These are phyloP conservation scores for Psylliodes chrysocephalus DNA, from an alignment of 2,888 invertebrate species.

Conservation along the genomic window DNA sequence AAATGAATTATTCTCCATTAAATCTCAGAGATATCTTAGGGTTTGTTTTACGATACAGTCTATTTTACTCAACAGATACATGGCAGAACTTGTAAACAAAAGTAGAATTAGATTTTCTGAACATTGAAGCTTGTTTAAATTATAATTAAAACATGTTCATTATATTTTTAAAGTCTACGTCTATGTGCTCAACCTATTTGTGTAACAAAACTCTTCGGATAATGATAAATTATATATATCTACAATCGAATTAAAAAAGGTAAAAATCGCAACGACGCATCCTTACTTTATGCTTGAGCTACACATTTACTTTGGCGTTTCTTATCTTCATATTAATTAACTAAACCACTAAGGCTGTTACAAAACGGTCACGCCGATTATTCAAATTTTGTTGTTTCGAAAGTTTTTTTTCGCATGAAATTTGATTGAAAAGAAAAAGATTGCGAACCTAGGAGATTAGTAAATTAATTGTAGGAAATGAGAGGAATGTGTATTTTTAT, in stretches of 20 bases:
- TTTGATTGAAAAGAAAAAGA: too few relatives aligned
- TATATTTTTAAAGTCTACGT: neutral
- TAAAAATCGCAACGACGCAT: neutral
- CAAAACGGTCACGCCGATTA: neutral
- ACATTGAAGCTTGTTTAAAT: too few relatives aligned
- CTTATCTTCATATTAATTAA: slow-evolving; percentile 6
- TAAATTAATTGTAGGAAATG: too few relatives aligned
- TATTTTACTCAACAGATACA: too few relatives aligned
- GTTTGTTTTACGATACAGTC: too few relatives aligned
- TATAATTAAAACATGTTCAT: too few relatives aligned
- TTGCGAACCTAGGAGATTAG: too few relatives aligned
- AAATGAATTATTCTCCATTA: too few relatives aligned
- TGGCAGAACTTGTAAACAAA: too few relatives aligned
- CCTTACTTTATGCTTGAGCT: slow-evolving; percentile 1
- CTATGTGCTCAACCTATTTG: neutral
- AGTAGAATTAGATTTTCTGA: too few relatives aligned
- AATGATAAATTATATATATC: neutral
- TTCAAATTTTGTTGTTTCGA: neutral
- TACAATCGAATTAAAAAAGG: neutral
- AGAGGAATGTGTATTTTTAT: too few relatives aligned
- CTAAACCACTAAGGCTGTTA: neutral
- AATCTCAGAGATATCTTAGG: too few relatives aligned
- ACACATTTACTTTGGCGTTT: neutral
- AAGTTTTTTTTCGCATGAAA: neutral
- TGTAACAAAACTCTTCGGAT: neutral